phyloP scores from a whole-genome alignment of 2,797 vertebrate genomes.

The Neosalanx taihuensis region DNA sequence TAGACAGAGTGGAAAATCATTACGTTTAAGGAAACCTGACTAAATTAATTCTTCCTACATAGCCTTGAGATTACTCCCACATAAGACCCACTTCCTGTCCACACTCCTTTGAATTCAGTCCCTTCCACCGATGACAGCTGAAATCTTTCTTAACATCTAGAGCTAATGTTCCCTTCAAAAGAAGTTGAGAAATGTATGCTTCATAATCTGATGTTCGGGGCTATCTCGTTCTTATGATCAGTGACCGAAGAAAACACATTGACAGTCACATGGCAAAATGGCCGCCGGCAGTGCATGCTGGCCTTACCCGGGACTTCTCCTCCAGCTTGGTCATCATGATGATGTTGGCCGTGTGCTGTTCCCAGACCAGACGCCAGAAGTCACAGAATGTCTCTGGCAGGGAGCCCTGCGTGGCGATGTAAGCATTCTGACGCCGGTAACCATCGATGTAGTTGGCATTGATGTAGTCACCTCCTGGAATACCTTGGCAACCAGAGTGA shows the following conservation, averaged over 20 bases:
- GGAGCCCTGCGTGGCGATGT: constrained; percentile 95
- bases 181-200: no score
- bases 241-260: neutral
- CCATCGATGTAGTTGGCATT: constrained; percentile 98
- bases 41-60: neutral
- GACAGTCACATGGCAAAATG: neutral
- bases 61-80: neutral
- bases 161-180: no score
- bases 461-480: constrained; percentile 95
- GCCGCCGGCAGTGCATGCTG: neutral
- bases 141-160: no score
- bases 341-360: constrained; percentile 92
- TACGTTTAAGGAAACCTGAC: neutral
- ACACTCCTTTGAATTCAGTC: no score
- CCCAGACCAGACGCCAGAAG: constrained; percentile 99
- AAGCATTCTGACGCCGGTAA: constrained; percentile 96
- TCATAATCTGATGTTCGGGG: no score
- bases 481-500: constrained; percentile 70
- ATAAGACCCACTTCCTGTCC: neutral
- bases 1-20: neutral
- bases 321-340: constrained; percentile 99
- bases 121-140: no score
- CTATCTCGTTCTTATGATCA: no score
- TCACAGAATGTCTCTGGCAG: constrained; percentile 96
- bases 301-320: constrained; percentile 93